A percentile compares a stretch with the other conserved stretches of the same genome.
Conservation (phyloP, 2,888 invertebrate species). For the Scaptomyza flava region DNA sequence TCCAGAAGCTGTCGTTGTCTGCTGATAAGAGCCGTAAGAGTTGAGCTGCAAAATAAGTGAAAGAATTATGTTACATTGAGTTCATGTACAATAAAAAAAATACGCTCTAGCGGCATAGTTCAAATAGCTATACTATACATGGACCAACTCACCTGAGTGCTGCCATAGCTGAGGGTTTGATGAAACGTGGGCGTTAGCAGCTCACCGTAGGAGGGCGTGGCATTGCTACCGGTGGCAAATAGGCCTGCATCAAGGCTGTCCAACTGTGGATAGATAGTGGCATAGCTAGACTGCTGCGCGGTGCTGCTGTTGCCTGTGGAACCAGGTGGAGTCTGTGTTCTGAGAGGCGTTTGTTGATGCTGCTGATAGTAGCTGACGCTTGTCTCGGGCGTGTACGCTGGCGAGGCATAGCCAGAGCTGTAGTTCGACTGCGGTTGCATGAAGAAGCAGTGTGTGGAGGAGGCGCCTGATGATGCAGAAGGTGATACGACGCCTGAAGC, state of each 20-base stretch:
- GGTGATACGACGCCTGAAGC: slow-evolving; percentile 19
- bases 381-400: slow-evolving; percentile 75
- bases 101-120: too few species aligned
- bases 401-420: slow-evolving; percentile 82
- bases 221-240: slow-evolving; percentile 65
- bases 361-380: slow-evolving; percentile 68
- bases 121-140: too few species aligned
- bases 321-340: slow-evolving; percentile 31
- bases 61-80: neutral
- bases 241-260: slow-evolving; percentile 77
- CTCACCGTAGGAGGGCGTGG: slow-evolving; percentile 80
- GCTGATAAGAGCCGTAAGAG: slow-evolving; percentile 55
- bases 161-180: slow-evolving; percentile 71
- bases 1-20: slow-evolving; percentile 38
- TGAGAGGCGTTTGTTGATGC: slow-evolving; percentile 34
- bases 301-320: slow-evolving; percentile 12
- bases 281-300: slow-evolving; percentile 36
- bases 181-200: slow-evolving; percentile 72
- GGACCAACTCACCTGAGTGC: slow-evolving; percentile 64
- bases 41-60: slow-evolving; percentile 40
- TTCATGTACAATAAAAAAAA: too few species aligned
- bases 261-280: slow-evolving; percentile 56
- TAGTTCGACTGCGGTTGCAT: slow-evolving; percentile 82
- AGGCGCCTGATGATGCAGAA: slow-evolving; percentile 29
- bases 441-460: slow-evolving; percentile 66